A percentile compares a stretch with the other conserved stretches of the same genome.
phyloP scores from a whole-genome alignment of 2,113 vertebrate genomes.

The Zapornia atra region DNA sequence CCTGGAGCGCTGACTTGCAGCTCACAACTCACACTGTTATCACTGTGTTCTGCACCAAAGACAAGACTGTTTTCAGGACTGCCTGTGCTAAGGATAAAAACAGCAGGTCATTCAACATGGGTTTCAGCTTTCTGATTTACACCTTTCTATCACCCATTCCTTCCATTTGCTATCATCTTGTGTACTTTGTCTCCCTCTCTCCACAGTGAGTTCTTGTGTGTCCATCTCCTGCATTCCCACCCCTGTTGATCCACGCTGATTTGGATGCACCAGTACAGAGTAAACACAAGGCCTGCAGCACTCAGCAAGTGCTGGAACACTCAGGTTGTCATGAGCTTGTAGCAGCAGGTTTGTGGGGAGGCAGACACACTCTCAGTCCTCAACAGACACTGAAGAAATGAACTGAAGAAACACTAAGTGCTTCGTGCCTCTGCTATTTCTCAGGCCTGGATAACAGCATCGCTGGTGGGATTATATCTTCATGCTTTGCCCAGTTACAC shows the following conservation, averaged over 20 bases:
- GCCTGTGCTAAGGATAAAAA: background rate
- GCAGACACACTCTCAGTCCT: background rate
- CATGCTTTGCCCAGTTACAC: background rate
- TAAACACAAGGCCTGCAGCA: background rate
- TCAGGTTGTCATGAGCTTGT: background rate
- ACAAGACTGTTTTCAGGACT: background rate
- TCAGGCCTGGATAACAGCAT: background rate
- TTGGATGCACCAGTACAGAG: background rate
- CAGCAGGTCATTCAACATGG: background rate
- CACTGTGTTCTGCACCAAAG: background rate
- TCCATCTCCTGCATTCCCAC: background rate
- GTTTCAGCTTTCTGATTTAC: background rate
- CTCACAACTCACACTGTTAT: rapidly evolving
- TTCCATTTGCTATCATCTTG: background rate
- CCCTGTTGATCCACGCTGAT: background rate
- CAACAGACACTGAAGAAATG: background rate
- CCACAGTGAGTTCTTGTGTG: background rate
- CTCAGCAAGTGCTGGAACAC: background rate
- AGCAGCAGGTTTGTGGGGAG: background rate
- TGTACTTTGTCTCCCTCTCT: background rate
- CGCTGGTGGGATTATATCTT: background rate
- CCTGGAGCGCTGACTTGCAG: background rate
- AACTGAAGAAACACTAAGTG: background rate
- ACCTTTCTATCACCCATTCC: background rate
- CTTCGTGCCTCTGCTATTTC: background rate